These are phyloP conservation scores for Prosopocoilus inquinatus DNA, from an alignment of 2,888 invertebrate species.

Conservation along the genomic window DNA sequence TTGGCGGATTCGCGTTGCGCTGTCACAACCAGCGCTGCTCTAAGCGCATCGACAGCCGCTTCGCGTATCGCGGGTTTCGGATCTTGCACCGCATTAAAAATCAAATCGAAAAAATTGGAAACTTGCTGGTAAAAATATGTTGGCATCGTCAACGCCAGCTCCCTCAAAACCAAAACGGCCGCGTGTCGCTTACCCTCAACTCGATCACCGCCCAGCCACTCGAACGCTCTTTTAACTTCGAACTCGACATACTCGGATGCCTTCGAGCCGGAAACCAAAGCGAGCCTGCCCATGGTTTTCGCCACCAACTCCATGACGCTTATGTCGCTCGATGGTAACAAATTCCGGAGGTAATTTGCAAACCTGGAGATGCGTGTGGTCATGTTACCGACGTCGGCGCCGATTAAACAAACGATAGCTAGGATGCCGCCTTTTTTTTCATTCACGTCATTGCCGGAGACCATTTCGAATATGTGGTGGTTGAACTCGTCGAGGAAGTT, in stretches of 20 bases:
- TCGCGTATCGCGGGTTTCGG: conserved; percentile 88
- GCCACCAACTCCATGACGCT: conserved; percentile 95
- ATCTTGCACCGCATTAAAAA: conserved; percentile 88
- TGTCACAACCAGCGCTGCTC: conserved; percentile 92
- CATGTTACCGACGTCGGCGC: conserved; percentile 89
- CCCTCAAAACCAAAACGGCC: conserved; percentile 87
- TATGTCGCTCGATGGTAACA: conserved; percentile 87
- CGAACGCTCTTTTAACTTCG: conserved; percentile 93
- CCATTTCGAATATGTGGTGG: conserved; percentile 95
- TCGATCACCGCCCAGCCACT: conserved; percentile 89
- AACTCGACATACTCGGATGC: conserved; percentile 98
- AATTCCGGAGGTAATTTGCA: conserved; percentile 87
- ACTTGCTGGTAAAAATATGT: conserved; percentile 97
- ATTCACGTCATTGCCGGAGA: conserved; percentile 86
- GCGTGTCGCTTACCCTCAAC: conserved; percentile 90
- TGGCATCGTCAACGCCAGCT: conserved; percentile 92
- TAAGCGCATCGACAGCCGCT: conserved; percentile 89
- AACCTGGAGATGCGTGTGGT: conserved; percentile 88
- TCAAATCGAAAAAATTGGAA: conserved; percentile 89
- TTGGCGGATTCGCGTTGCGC: conserved; percentile 95
- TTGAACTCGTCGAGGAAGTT: conserved; percentile 93
- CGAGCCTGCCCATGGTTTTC: conserved; percentile 90
- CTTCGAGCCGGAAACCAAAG: conserved; percentile 87
- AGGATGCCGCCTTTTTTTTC: conserved; percentile 95
- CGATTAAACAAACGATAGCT: conserved; percentile 92